Conservation (phyloP, 2,113 vertebrate species). For the Notarius quadriscutis region DNA sequence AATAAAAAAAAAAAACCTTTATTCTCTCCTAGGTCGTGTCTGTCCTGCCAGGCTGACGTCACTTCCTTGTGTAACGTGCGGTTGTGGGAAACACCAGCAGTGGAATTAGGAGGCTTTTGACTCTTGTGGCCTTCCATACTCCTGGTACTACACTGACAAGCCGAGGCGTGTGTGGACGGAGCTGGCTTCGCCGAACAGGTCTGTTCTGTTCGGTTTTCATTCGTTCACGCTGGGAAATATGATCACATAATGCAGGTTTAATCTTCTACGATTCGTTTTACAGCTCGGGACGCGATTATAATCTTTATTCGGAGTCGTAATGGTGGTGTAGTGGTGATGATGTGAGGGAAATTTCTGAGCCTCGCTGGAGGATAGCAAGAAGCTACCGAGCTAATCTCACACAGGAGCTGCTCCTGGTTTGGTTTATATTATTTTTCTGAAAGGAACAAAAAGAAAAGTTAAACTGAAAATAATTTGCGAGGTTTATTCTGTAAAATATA, state of each 20-base stretch:
- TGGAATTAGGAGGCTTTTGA: background rate
- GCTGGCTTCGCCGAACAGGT: slow-evolving; percentile 55
- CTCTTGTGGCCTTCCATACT: slow-evolving; percentile 20
- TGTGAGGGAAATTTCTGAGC: background rate
- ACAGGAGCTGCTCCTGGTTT: background rate
- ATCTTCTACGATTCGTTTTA: background rate
- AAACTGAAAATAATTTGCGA: background rate
- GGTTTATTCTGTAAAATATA: background rate
- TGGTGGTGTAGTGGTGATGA: background rate
- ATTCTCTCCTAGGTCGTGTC: too few species aligned
- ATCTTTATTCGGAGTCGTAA: background rate
- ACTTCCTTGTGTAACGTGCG: background rate
- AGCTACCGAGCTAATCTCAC: background rate
- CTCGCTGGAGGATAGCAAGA: background rate
- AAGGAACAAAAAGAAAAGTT: too few species aligned
- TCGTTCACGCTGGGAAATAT: background rate
- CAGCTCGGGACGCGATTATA: background rate
- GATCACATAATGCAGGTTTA: background rate
- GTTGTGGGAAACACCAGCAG: background rate
- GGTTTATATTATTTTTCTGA: background rate
- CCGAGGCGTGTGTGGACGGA: slow-evolving; percentile 49
- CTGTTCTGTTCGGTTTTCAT: slow-evolving; percentile 28
- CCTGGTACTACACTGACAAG: slow-evolving; percentile 28
- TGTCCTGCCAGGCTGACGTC: background rate
- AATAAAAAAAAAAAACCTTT: too few species aligned